A percentile compares a stretch with the other conserved stretches of the same genome.
Conservation (phyloP, 2,113 vertebrate species). For the Nannospalax galili region DNA sequence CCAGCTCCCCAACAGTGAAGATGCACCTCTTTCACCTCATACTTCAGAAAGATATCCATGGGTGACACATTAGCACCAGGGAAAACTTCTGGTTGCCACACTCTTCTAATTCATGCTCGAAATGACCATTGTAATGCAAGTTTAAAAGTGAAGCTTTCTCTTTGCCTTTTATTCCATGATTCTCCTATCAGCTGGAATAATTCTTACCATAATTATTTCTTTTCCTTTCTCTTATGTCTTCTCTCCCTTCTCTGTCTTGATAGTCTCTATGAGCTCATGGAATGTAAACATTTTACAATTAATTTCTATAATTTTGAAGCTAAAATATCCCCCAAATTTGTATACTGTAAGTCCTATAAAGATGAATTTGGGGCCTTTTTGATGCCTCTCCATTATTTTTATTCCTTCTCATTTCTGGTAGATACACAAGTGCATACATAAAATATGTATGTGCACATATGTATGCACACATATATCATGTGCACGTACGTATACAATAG, state of each 20-base stretch:
- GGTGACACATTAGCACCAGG: not conserved
- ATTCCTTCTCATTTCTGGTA: not conserved
- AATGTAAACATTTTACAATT: not conserved
- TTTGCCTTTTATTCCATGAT: not conserved
- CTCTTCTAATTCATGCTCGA: not conserved
- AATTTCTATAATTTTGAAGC: not conserved
- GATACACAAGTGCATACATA: not conserved
- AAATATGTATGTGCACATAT: not conserved
- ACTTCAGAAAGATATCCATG: not conserved
- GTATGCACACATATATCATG: not conserved
- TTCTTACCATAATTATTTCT: not conserved
- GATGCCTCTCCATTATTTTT: not conserved
- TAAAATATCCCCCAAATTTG: not conserved
- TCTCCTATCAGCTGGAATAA: not conserved
- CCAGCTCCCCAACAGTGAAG: not conserved
- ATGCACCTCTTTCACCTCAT: rapidly evolving
- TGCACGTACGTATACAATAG: not conserved
- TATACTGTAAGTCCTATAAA: not conserved
- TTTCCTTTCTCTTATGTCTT: not conserved
- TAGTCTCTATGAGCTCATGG: not conserved
- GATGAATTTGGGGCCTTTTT: not conserved
- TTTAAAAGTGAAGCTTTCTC: not conserved
- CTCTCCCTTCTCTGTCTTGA: not conserved
- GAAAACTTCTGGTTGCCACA: not conserved
- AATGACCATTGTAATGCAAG: not conserved